These are phyloP conservation scores for Drosophila prolongata DNA, from an alignment of 2,888 invertebrate species.

Conservation along the genomic window DNA sequence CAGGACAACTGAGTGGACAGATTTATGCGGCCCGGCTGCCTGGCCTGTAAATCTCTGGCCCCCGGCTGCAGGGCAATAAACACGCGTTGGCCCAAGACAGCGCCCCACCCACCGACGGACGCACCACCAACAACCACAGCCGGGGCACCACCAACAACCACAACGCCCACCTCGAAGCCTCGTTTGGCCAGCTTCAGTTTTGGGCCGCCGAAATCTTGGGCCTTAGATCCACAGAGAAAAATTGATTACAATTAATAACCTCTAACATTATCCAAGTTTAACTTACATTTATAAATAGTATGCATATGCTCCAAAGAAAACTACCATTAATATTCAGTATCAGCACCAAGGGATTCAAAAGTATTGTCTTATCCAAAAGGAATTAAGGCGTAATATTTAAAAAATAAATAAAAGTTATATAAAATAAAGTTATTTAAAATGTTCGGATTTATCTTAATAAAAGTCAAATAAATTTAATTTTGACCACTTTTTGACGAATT, in stretches of 20 bases:
- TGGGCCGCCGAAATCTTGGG: conserved; percentile 33
- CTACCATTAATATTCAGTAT: too few species aligned
- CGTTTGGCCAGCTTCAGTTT: conserved; percentile 45
- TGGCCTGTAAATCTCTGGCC: conserved; percentile 77
- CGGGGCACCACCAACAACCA: conserved; percentile 15
- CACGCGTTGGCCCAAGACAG: conserved; percentile 69
- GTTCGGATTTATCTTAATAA: too few species aligned
- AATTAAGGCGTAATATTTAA: too few species aligned
- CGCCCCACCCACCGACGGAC: conserved; percentile 56
- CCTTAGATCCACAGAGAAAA: conserved; percentile 27
- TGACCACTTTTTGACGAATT: too few species aligned
- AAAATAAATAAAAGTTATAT: too few species aligned
- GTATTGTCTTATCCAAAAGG: too few species aligned
- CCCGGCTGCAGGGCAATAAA: conserved; percentile 75
- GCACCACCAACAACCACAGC: conserved; percentile 20
- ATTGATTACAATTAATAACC: not conserved
- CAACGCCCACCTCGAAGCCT: conserved; percentile 37
- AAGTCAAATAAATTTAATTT: too few species aligned
- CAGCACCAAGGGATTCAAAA: too few species aligned
- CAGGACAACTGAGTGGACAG: conserved; percentile 59
- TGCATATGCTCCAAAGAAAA: too few species aligned
- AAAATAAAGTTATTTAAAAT: too few species aligned
- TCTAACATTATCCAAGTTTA: too few species aligned
- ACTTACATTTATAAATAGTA: too few species aligned
- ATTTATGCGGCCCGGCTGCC: conserved; percentile 80